Percentiles rank a stretch among this genome's conserved stretches.
phyloP scores from a whole-genome alignment of 2,113 vertebrate species.

The Festucalex cinctus region DNA sequence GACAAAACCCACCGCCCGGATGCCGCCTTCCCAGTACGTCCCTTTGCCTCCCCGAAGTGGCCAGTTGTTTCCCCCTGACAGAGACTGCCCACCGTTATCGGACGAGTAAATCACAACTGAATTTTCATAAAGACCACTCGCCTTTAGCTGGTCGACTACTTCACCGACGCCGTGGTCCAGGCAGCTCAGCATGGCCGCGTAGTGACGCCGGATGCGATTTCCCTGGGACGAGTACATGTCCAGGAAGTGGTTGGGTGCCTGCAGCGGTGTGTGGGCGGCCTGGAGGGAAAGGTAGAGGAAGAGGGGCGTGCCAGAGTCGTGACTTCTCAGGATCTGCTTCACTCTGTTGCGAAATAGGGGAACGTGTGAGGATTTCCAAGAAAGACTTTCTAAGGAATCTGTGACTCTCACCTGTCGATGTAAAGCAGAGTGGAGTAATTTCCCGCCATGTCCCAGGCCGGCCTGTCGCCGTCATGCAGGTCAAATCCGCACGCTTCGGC shows the following conservation, averaged over 20 bases:
- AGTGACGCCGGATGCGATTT: constrained; percentile 80
- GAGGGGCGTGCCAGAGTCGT: constrained; percentile 77
- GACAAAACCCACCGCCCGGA: constrained; percentile 87
- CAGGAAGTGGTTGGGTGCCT: constrained; percentile 82
- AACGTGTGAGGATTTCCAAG: not conserved
- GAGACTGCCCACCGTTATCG: constrained; percentile 87
- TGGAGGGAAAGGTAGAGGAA: constrained; percentile 91
- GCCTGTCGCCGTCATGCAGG: constrained; percentile 84
- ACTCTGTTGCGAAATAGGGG: constrained; percentile 60
- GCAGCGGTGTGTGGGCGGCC: constrained; percentile 85
- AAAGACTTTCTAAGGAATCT: not conserved
- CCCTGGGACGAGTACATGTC: constrained; percentile 78
- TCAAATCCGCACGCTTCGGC: constrained; percentile 91
- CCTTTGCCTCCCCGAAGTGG: constrained; percentile 90
- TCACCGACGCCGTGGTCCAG: constrained; percentile 84
- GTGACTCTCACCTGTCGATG: constrained; percentile 72
- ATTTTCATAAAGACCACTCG: constrained; percentile 80
- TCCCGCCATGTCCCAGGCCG: constrained; percentile 85
- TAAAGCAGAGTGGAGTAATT: constrained; percentile 91
- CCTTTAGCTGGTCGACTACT: constrained; percentile 79
- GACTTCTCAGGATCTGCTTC: constrained; percentile 81
- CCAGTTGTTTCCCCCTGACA: constrained; percentile 89
- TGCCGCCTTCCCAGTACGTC: constrained; percentile 92
- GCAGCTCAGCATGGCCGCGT: constrained; percentile 89
- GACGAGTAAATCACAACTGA: constrained; percentile 89